Evolutionary conservation across 2,797 vertebrate genomes (phyloP).

Genomic region (Platyrinchus mystaceus): DNA sequence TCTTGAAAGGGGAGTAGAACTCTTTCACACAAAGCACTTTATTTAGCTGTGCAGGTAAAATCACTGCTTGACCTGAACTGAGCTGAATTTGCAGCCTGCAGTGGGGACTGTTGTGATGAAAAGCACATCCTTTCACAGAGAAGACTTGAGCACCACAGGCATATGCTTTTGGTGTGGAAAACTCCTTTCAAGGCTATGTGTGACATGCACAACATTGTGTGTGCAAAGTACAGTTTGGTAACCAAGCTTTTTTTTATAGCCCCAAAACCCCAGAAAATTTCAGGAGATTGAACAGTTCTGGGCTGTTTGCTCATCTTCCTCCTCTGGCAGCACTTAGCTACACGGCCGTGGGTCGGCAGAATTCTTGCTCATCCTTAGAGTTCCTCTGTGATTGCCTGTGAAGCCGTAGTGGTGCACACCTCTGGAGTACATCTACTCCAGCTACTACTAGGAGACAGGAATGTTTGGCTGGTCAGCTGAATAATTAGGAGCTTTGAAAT

Average conservation of each 20-base stretch:
- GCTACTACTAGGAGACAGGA: not conserved
- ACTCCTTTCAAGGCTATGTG: not conserved
- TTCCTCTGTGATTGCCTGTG: not conserved
- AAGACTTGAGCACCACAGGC: not conserved
- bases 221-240: not conserved
- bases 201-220: not conserved
- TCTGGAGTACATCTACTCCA: not conserved
- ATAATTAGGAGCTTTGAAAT: not conserved
- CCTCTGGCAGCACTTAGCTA: not conserved
- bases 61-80: not conserved
- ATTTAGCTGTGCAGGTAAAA: not conserved
- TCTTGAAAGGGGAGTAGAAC: not conserved
- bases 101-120: not conserved
- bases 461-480: not conserved
- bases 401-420: rapidly evolving
- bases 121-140: not conserved
- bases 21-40: not conserved
- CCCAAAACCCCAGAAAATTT: not conserved
- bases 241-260: not conserved
- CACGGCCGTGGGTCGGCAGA: not conserved
- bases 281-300: not conserved
- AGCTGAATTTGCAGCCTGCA: not conserved
- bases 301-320: not conserved
- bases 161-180: not conserved
- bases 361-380: not conserved